These are phyloP conservation scores for Allophyes oxyacanthae DNA, from an alignment of 2,888 invertebrate species.

Conservation along the genomic window DNA sequence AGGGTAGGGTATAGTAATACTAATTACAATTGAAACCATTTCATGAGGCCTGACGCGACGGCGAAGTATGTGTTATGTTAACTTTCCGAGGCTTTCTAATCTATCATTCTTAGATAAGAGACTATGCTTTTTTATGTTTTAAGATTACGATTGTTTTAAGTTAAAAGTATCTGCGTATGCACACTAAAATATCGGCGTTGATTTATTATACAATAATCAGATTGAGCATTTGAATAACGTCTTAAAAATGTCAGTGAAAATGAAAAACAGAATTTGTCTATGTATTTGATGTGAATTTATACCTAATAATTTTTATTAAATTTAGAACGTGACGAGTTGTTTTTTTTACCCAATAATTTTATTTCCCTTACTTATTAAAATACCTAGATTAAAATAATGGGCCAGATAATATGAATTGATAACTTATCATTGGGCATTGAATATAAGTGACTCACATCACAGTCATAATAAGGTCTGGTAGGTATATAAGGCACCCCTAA, in stretches of 20 bases:
- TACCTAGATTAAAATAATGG: not conserved
- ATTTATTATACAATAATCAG: too few species aligned
- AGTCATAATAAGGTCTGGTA: not conserved
- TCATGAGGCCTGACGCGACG: not conserved
- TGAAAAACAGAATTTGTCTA: not conserved
- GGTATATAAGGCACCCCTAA: not conserved
- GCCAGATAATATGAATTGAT: not conserved
- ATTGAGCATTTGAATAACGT: too few species aligned
- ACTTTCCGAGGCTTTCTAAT: constrained; percentile 45
- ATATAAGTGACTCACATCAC: constrained; percentile 1
- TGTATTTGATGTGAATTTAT: too few species aligned
- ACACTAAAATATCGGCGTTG: too few species aligned
- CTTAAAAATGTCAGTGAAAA: too few species aligned
- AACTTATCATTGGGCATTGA: constrained; percentile 1
- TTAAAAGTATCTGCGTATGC: not conserved
- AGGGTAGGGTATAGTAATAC: not conserved
- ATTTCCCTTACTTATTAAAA: too few species aligned
- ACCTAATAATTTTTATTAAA: too few species aligned
- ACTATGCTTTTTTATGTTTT: constrained; percentile 25
- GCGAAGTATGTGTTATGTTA: constrained; percentile 21
- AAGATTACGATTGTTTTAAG: constrained; percentile 31
- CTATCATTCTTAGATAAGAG: constrained; percentile 49
- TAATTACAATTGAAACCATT: constrained; percentile 1
- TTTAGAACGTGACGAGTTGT: too few species aligned
- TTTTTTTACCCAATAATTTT: too few species aligned